These are phyloP conservation scores for Falco rusticolus DNA, from an alignment of 2,797 vertebrate genomes.

Conservation along the genomic window DNA sequence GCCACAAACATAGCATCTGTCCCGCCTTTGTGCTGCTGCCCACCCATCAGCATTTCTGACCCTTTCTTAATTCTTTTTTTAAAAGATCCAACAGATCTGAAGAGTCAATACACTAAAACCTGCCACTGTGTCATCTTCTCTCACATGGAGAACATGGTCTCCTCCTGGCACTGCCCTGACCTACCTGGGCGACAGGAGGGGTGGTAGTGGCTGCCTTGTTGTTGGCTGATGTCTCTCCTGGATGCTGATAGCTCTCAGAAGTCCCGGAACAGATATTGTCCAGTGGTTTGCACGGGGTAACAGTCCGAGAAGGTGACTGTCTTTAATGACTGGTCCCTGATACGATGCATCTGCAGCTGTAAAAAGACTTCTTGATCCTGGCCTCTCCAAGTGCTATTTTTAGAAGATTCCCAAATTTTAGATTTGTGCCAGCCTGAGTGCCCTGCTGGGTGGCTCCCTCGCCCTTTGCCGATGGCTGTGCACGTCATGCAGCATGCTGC, in stretches of 20 bases:
- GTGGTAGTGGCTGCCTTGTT: background rate
- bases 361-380: background rate
- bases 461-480: background rate
- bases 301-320: background rate
- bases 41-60: background rate
- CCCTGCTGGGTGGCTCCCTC: background rate
- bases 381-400: background rate
- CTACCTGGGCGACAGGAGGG: background rate
- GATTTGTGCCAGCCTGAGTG: background rate
- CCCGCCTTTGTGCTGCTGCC: background rate
- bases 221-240: background rate
- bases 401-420: background rate
- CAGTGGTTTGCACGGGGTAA: background rate
- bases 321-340: background rate
- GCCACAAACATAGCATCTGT: background rate
- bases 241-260: background rate
- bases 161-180: background rate
- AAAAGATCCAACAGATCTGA: background rate
- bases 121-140: background rate
- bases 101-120: background rate
- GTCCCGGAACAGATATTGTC: background rate
- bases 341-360: background rate
- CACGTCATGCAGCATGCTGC: rapidly evolving
- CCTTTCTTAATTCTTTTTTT: background rate
- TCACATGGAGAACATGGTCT: background rate